Evolutionary conservation across 2,797 vertebrate species (phyloP).

Genomic region (Tokudaia muenninki): DNA sequence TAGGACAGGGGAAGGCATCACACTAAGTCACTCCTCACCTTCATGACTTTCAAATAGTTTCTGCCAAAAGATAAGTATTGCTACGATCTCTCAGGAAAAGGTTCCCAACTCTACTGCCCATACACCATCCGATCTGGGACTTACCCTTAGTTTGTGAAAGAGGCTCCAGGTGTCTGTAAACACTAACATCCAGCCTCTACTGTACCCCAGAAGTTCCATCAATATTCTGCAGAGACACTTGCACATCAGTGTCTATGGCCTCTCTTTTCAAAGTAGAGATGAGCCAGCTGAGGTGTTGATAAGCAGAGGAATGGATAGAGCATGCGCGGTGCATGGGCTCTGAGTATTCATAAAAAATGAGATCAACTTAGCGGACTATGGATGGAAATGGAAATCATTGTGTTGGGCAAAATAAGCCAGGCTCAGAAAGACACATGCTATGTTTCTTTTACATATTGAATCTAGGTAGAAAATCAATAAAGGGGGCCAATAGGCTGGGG

Average conservation of each 20-base stretch:
- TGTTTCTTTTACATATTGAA: neutral
- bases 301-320: neutral
- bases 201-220: neutral
- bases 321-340: neutral
- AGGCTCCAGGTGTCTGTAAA: neutral
- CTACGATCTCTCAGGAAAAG: neutral
- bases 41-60: neutral
- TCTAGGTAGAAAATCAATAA: neutral
- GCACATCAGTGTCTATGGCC: neutral
- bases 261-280: too few relatives aligned
- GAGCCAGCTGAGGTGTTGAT: neutral
- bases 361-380: neutral
- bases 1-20: too few relatives aligned
- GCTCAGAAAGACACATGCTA: neutral
- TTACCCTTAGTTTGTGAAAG: neutral
- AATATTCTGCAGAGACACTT: neutral
- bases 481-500: neutral
- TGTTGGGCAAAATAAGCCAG: neutral
- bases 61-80: neutral
- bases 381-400: neutral
- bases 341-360: neutral
- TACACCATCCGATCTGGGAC: neutral
- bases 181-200: neutral
- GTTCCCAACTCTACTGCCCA: neutral
- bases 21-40: neutral